Percentiles rank a stretch among this genome's conserved stretches.
These are phyloP conservation scores for Tethea ocularis DNA, from an alignment of 2,888 invertebrate species.

Conservation along the genomic window DNA sequence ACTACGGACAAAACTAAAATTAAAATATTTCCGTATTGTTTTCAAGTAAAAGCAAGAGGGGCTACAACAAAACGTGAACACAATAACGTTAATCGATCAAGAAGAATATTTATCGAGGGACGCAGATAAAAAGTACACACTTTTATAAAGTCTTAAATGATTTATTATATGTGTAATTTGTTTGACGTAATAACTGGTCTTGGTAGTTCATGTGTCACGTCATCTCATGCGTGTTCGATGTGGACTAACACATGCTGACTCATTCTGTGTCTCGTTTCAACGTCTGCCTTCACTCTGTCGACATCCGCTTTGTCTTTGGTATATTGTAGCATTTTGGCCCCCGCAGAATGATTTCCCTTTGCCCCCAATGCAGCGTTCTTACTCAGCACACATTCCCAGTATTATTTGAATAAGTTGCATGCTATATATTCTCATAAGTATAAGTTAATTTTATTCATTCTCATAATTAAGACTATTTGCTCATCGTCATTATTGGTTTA, in stretches of 20 bases:
- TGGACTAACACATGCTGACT: slow-evolving; percentile 71
- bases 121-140: slow-evolving; percentile 58
- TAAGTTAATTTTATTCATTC: slow-evolving; percentile 56
- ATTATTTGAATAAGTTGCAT: slow-evolving; percentile 68
- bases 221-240: slow-evolving; percentile 74
- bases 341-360: slow-evolving; percentile 68
- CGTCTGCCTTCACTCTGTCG: slow-evolving; percentile 63
- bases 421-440: slow-evolving; percentile 57
- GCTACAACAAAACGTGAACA: slow-evolving; percentile 71
- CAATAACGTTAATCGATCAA: slow-evolving; percentile 50
- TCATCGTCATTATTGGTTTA: slow-evolving; percentile 32
- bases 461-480: slow-evolving; percentile 35
- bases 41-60: slow-evolving; percentile 79
- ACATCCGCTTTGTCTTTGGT: slow-evolving; percentile 75
- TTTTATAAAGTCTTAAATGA: slow-evolving; percentile 56
- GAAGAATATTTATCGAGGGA: slow-evolving; percentile 59
- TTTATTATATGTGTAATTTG: slow-evolving; percentile 54
- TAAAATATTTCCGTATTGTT: slow-evolving; percentile 59
- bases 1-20: slow-evolving; percentile 27
- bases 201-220: slow-evolving; percentile 75
- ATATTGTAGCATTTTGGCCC: slow-evolving; percentile 71
- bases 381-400: slow-evolving; percentile 65
- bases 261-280: slow-evolving; percentile 57
- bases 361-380: slow-evolving; percentile 68
- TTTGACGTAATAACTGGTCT: slow-evolving; percentile 68